Conservation (phyloP, 1,140 invertebrate genomes). For the Cherax destructor region DNA sequence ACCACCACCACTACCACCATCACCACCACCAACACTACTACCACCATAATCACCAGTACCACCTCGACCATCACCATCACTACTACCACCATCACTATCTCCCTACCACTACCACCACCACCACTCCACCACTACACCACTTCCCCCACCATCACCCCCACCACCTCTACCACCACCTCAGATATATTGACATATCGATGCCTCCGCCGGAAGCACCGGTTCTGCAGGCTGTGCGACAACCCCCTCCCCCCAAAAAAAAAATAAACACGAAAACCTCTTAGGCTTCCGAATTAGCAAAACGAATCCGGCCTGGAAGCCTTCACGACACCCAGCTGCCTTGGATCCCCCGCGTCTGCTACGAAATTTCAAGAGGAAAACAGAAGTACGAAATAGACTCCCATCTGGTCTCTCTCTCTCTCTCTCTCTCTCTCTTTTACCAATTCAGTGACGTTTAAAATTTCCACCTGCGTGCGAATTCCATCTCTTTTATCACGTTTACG, state of each 20-base stretch:
- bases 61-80: too few relatives aligned
- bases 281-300: background rate
- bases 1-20: too few relatives aligned
- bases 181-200: slow-evolving; percentile 1
- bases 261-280: background rate
- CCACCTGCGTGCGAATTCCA: slow-evolving; percentile 43
- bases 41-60: too few relatives aligned
- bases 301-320: too few relatives aligned
- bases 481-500: slow-evolving; percentile 58
- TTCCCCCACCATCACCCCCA: too few relatives aligned
- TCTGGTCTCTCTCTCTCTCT: background rate
- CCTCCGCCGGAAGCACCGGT: too few relatives aligned
- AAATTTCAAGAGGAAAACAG: background rate
- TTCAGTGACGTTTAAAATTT: slow-evolving; percentile 55
- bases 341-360: background rate
- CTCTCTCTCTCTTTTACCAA: slow-evolving; percentile 4
- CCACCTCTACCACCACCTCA: background rate
- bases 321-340: background rate
- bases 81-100: too few relatives aligned
- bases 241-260: background rate
- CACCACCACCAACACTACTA: too few relatives aligned
- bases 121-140: too few relatives aligned
- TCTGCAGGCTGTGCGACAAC: too few relatives aligned
- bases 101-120: too few relatives aligned
- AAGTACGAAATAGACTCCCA: background rate